Conservation (phyloP, 1,140 invertebrate genomes). For the Aphidius ervi region DNA sequence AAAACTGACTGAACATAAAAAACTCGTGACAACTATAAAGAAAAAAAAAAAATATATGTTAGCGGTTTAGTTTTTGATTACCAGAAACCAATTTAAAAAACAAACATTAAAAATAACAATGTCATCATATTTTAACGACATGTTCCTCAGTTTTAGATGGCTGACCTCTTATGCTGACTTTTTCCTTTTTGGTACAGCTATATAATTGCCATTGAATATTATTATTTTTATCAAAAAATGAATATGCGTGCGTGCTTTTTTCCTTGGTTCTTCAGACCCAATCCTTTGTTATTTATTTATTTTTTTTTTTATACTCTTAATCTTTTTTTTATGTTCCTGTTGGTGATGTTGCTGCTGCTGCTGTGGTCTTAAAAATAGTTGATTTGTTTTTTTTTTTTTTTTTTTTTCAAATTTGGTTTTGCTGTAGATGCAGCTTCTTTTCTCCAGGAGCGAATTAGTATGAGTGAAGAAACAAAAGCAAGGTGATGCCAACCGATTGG, state of each 20-base stretch:
- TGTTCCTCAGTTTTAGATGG: conserved; percentile 35
- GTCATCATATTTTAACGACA: conserved; percentile 47
- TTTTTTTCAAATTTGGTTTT: background rate
- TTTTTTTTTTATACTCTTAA: conserved; percentile 10
- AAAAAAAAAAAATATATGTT: background rate
- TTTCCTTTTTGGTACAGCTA: too few relatives aligned
- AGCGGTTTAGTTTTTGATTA: too few relatives aligned
- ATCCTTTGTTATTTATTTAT: background rate
- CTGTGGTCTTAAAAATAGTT: too few relatives aligned
- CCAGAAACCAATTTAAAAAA: conserved; percentile 37
- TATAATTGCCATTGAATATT: too few relatives aligned
- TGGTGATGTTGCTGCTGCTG: too few relatives aligned
- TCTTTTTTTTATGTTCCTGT: background rate
- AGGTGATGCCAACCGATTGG: conserved; percentile 17
- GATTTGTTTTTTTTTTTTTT: too few relatives aligned
- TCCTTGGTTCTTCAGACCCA: conserved; percentile 20
- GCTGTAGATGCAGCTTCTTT: conserved; percentile 15
- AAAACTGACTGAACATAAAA: too few relatives aligned
- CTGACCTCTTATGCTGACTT: too few relatives aligned
- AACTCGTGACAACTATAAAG: background rate
- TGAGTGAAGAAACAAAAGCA: conserved; percentile 50
- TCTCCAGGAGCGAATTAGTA: conserved; percentile 48
- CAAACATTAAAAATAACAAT: conserved; percentile 44
- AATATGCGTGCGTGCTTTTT: conserved; percentile 16
- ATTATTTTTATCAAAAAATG: too few relatives aligned